Base-by-base conservation (phyloP, 1,140 invertebrate species). In the Stegodyphus mimosarum region DNA sequence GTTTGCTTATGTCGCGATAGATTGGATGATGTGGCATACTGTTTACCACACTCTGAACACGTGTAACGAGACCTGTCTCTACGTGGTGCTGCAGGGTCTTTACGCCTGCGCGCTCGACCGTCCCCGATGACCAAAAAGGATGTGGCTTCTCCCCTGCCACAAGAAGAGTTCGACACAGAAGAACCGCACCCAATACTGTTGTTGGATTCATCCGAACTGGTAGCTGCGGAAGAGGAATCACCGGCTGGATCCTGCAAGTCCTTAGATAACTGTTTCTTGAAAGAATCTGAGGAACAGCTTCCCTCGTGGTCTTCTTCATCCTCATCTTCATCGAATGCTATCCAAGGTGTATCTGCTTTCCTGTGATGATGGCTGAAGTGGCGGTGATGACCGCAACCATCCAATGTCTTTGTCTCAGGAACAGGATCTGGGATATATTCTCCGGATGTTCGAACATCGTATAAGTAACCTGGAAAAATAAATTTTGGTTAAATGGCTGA, bases 1-100 rank as follows among this genome's bases (percentile, higher is more conserved):
- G 97, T 99, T 91, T 99, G 97, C 90, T 98, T 99, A 91, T 99
- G 97, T 60, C 97, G 93, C 11, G 96, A 98, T 69, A 99, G 92
- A 90, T 99, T 99, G 10, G 96, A 97, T 0, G 96, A 97, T 0
- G 97, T 98, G 0, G 97, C 97, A 90, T 98, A 99, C 87, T 97
- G 94, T 89, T 99, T 99, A 64, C 97, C 97, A 90, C 97, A 99
- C 89, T 99, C 97, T 71, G 94, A 95, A 91, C 98, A 99, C 1
- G 95, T 96, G 91, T 98, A 99, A 69, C 97, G 94, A 52, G 71
- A 95, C 92, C 87, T 95, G 95, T 5, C 67, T 64, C 79, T 74
- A 15, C 71, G 48, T 6, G 71, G 71, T 33, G 48, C 50, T 6
- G 53, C 48, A 1, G 11, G 66, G 17, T 70, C 67, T 15, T 48